Percentiles rank a stretch among this genome's conserved stretches.
Conservation (phyloP, 2,113 vertebrate species). For the Ardeotis arabs region DNA sequence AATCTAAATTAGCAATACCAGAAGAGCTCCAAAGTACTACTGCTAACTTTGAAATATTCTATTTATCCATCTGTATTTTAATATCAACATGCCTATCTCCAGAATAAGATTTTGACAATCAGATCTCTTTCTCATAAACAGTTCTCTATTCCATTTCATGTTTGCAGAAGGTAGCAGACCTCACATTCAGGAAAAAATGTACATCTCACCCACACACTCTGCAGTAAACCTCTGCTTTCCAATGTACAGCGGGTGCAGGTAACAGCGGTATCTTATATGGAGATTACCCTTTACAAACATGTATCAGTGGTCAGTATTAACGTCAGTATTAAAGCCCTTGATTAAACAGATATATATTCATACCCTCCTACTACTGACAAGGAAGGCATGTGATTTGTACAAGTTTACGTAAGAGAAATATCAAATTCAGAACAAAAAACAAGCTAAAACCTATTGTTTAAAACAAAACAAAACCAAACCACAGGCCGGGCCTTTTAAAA, state of each 20-base stretch:
- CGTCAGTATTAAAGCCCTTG: not conserved
- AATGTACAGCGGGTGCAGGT: not conserved
- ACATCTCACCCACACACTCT: not conserved
- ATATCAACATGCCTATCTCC: not conserved
- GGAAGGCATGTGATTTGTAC: not conserved
- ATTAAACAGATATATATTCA: not conserved
- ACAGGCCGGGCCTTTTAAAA: not conserved
- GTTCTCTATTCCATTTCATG: accelerated
- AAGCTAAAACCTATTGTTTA: not conserved
- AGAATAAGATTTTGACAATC: not conserved
- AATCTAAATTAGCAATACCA: not conserved
- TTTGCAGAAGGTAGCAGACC: not conserved
- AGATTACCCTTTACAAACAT: not conserved
- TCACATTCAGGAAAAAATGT: not conserved
- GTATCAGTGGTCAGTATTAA: not conserved
- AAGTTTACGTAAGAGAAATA: not conserved
- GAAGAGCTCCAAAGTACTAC: not conserved
- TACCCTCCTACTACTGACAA: not conserved
- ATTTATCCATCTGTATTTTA: not conserved
- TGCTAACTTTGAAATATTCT: not conserved
- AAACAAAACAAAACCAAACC: not conserved
- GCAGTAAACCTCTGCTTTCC: not conserved
- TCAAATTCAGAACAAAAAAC: not conserved
- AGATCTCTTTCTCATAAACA: not conserved
- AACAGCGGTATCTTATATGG: accelerated